Evolutionary conservation across 35 echinoderm and acorn worm genomes (phyloP), one percentile per base, ranked within the genome.

Genomic region (Ophioderma brevispina): DNA sequence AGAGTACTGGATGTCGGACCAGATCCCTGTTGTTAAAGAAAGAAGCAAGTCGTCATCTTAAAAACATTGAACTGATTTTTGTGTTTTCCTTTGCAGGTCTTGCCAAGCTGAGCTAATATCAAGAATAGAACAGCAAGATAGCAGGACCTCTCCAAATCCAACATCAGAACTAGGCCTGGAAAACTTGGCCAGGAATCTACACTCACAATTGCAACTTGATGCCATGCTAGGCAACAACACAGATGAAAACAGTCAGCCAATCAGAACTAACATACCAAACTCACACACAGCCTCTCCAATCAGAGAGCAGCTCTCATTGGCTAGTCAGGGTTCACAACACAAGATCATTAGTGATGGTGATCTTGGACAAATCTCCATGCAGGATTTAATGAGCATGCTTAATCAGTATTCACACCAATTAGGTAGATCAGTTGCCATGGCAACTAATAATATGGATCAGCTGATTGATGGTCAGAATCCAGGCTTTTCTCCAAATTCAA

Each of bases 381-480:
- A 87, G 76, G 94, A 93, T 55, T 75, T 99, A 49, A 86, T 92
- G 39, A 78, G 84, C 76, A 92, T 85, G 82, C 81, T 99, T 0
- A 83, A 91, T 87, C 97, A 99, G 39, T 85, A 90, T 39, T 95
- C 91, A 13, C 91, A 99, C 39, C 94, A 99, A 83, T 79, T 99
- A 33, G 97, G 93, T 31, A 82, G 93, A 31, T 79, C 91, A 8
- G 97, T 95, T 85, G 93, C 97, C 43, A 99, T 89, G 91, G 94
- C 92, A 86, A 99, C 97, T 4, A 95, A 95, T 91, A 99, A 99
- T 43, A 93, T 95, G 75, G 97, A 99, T 64, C 91, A 99, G 76
- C 42, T 99, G 11, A 81, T 95, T 33, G 97, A 98, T 77, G 96
- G 96, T 6, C 96, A 98, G 83, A 94, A 75, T 0, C 40, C 86